Evolutionary conservation across 2,888 invertebrate species (phyloP).

Genomic region (Acrobasis consociella): DNA sequence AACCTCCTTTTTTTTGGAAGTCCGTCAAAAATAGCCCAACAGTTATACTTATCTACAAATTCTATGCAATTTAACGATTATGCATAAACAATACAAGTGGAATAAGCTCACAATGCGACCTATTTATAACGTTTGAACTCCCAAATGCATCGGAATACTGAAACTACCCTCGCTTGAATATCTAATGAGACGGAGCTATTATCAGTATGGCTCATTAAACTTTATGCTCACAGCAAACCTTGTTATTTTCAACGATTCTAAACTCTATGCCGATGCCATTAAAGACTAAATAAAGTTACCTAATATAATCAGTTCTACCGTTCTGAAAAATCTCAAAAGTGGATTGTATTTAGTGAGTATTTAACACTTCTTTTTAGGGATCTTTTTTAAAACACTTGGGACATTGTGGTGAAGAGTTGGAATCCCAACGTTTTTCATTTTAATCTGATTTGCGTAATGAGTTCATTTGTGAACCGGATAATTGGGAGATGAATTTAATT

Average conservation of each 20-base stretch:
- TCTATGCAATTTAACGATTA: not conserved
- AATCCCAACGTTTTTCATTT: too few species aligned
- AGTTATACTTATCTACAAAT: too few species aligned
- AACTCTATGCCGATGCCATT: slow-evolving; percentile 60
- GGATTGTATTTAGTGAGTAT: slow-evolving; percentile 41
- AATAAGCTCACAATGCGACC: slow-evolving; percentile 9
- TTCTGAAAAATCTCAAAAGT: slow-evolving; percentile 50
- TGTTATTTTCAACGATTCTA: slow-evolving; percentile 51
- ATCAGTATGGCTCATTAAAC: slow-evolving; percentile 69
- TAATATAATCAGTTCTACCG: slow-evolving; percentile 60
- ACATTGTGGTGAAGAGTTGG: slow-evolving; percentile 1
- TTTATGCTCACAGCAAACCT: slow-evolving; percentile 58
- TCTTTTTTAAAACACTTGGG: slow-evolving; percentile 5
- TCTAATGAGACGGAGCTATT: slow-evolving; percentile 64
- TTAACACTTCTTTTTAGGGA: slow-evolving; percentile 32
- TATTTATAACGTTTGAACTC: slow-evolving; percentile 23
- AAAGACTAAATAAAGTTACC: slow-evolving; percentile 44
- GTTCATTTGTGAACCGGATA: slow-evolving; percentile 16
- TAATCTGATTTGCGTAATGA: slow-evolving; percentile 5
- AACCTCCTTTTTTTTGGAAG: too few species aligned
- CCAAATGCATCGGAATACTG: slow-evolving; percentile 32
- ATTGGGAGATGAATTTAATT: slow-evolving; percentile 14
- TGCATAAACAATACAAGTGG: not conserved
- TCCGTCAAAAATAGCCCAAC: too few species aligned
- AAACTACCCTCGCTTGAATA: slow-evolving; percentile 34